Evolutionary conservation across 1,140 invertebrate species (phyloP).

Genomic region (Sarcophaga peregrina): DNA sequence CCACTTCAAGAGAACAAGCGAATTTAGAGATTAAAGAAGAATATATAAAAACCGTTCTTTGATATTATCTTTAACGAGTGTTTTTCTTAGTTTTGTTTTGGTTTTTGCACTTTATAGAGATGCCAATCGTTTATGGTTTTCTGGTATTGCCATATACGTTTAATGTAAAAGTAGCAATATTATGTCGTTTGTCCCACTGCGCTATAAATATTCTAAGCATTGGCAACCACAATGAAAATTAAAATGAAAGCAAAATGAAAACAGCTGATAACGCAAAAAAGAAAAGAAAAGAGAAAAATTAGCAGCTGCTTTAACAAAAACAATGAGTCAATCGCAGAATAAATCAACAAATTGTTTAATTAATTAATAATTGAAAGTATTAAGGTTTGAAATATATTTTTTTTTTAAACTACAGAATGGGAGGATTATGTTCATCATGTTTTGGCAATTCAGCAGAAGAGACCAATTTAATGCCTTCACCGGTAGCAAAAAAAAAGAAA

Average conservation of each 20-base stretch:
- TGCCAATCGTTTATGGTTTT: too few species aligned
- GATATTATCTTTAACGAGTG: background rate
- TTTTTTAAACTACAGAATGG: conserved; percentile 50
- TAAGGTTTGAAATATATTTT: background rate
- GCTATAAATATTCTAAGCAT: too few species aligned
- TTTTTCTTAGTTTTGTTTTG: background rate
- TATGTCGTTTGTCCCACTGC: too few species aligned
- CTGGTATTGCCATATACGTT: too few species aligned
- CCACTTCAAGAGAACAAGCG: background rate
- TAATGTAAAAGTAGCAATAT: too few species aligned
- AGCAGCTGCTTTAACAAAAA: background rate
- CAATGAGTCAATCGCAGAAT: background rate
- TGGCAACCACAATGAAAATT: background rate
- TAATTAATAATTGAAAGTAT: background rate
- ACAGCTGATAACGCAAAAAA: background rate
- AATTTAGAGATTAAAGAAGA: conserved; percentile 19
- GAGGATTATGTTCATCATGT: conserved; percentile 52
- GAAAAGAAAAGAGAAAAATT: background rate
- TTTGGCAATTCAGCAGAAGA: conserved; percentile 56
- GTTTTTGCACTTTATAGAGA: background rate
- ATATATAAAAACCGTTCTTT: background rate
- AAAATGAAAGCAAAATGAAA: background rate
- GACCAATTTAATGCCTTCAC: conserved; percentile 59
- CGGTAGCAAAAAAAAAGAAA: conserved; percentile 46
- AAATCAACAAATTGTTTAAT: conserved; percentile 20